These are phyloP conservation scores for Elgonia sp. DNA, from an alignment of 2,888 invertebrate species.

Conservation along the genomic window DNA sequence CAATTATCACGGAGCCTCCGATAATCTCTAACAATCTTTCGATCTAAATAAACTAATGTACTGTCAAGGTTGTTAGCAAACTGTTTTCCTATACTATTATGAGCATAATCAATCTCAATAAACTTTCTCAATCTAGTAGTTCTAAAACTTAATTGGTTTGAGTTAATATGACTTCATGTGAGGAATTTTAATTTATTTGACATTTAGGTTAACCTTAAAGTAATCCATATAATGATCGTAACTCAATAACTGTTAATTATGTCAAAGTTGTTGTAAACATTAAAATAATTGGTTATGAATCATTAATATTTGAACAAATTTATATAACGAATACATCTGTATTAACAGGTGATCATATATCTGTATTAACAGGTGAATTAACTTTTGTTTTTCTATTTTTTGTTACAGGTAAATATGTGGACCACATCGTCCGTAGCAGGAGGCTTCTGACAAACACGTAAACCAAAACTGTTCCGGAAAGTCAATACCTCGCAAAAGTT, in stretches of 20 bases:
- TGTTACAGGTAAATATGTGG: constrained; percentile 53
- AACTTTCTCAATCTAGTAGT: constrained; percentile 57
- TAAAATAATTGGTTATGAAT: background rate
- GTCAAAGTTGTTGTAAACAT: constrained; percentile 29
- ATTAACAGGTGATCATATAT: no score
- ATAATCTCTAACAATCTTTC: constrained; percentile 1
- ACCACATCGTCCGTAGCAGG: background rate
- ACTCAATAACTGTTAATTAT: constrained; percentile 30
- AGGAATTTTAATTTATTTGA: constrained; percentile 65
- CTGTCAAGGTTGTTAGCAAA: constrained; percentile 24
- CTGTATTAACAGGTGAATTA: background rate
- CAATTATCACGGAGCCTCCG: background rate
- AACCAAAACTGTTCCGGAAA: constrained; percentile 2
- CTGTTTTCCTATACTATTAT: constrained; percentile 40
- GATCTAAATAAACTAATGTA: constrained; percentile 15
- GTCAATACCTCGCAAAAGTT: constrained; percentile 11
- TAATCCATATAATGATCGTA: constrained; percentile 43
- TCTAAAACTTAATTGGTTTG: constrained; percentile 55
- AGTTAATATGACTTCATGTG: constrained; percentile 63
- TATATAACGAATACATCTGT: background rate
- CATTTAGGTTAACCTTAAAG: constrained; percentile 59
- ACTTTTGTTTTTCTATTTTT: constrained; percentile 14
- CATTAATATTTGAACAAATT: constrained; percentile 9
- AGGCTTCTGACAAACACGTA: background rate
- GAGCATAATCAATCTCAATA: constrained; percentile 53